These are phyloP conservation scores for Sinelater perroti DNA, from an alignment of 2,888 invertebrate genomes.

Conservation along the genomic window DNA sequence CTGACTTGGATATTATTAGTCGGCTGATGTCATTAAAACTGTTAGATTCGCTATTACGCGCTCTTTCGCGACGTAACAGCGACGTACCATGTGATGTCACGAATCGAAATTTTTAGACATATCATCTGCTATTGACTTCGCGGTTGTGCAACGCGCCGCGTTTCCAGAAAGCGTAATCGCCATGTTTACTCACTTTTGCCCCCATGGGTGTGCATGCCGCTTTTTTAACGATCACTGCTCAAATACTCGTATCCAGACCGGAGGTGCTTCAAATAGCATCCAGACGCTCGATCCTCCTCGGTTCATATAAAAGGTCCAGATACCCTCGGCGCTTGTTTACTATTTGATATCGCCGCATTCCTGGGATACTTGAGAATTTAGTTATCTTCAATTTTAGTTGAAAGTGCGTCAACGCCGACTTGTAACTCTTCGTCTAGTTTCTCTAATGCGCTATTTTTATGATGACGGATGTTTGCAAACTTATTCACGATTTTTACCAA, in stretches of 20 bases:
- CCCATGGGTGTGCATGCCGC: constrained; percentile 16
- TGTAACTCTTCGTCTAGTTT: not conserved
- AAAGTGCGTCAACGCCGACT: constrained; percentile 10
- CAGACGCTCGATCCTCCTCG: too few relatives aligned
- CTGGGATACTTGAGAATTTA: not conserved
- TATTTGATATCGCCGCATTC: not conserved
- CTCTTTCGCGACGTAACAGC: constrained; percentile 28
- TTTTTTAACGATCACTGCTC: too few relatives aligned
- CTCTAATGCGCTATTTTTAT: not conserved
- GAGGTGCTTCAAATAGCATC: too few relatives aligned
- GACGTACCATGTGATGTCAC: constrained; percentile 36
- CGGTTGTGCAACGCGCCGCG: constrained; percentile 2
- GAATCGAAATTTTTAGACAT: constrained; percentile 21
- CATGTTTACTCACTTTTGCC: constrained; percentile 8
- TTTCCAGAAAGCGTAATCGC: constrained; percentile 8
- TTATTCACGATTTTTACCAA: constrained; percentile 14
- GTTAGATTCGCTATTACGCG: constrained; percentile 33
- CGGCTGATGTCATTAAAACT: constrained; percentile 40
- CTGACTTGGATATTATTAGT: constrained; percentile 42
- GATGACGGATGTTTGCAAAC: constrained; percentile 5
- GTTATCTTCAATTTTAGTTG: constrained; percentile 7
- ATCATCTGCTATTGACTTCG: constrained; percentile 27
- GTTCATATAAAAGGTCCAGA: too few relatives aligned
- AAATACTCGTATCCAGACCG: too few relatives aligned
- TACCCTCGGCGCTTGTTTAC: too few relatives aligned